Evolutionary conservation across 2,888 invertebrate genomes (phyloP).

Genomic region (Myopa tessellatipennis): DNA sequence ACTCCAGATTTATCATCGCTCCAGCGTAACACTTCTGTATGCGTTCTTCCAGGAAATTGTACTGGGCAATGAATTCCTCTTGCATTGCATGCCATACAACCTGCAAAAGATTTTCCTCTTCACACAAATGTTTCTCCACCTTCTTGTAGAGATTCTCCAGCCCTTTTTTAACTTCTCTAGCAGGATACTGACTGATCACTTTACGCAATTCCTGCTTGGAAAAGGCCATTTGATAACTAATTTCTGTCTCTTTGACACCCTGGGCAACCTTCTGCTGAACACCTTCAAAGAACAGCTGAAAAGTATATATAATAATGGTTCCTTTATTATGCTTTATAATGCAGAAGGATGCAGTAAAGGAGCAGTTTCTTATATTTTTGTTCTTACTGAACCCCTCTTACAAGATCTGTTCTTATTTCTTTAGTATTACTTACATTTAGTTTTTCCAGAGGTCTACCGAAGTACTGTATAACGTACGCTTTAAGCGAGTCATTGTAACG

Average conservation of each 20-base stretch:
- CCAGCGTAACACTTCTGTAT: constrained; percentile 97
- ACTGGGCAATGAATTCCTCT: constrained; percentile 97
- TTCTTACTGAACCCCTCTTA: no score
- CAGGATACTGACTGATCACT: constrained; percentile 94
- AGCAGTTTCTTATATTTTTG: no score
- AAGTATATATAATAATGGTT: background rate
- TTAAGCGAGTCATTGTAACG: constrained; percentile 90
- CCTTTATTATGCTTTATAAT: no score
- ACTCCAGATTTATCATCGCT: constrained; percentile 92
- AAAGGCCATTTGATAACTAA: constrained; percentile 96
- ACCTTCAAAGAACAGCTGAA: constrained; percentile 94
- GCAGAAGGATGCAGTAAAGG: no score
- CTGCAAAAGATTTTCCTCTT: constrained; percentile 90
- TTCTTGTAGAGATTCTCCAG: constrained; percentile 93
- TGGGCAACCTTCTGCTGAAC: constrained; percentile 92
- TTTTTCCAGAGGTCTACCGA: constrained; percentile 93
- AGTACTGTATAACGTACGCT: constrained; percentile 92
- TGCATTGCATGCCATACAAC: constrained; percentile 99
- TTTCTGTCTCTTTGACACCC: constrained; percentile 96
- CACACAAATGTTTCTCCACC: constrained; percentile 97
- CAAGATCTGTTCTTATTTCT: background rate
- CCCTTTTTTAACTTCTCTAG: constrained; percentile 91
- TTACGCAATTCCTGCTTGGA: constrained; percentile 96
- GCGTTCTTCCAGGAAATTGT: constrained; percentile 90
- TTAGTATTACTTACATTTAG: constrained; percentile 76